phyloP scores from a whole-genome alignment of 2,113 vertebrate genomes.

The Naja naja region DNA sequence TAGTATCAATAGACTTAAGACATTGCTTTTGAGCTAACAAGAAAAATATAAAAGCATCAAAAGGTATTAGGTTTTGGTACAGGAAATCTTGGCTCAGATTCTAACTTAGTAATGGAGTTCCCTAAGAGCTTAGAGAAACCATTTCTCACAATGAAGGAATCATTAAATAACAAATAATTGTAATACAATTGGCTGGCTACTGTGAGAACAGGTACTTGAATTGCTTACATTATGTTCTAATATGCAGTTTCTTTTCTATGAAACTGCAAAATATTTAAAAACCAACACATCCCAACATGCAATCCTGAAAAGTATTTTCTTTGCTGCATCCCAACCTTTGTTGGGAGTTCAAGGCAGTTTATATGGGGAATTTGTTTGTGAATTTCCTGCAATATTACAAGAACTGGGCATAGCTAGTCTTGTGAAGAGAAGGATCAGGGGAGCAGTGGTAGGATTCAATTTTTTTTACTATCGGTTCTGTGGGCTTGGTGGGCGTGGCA shows the following conservation, averaged over 20 bases:
- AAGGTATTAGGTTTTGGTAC: not conserved
- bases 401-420: too few relatives aligned
- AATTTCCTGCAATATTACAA: not conserved
- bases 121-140: not conserved
- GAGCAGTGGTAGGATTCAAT: too few relatives aligned
- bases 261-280: not conserved
- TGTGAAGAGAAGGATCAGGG: too few relatives aligned
- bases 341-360: not conserved
- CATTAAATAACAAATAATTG: not conserved
- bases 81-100: not conserved
- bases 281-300: not conserved
- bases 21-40: not conserved
- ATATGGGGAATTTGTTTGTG: not conserved
- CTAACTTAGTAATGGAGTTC: not conserved
- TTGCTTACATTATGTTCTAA: not conserved
- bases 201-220: not conserved
- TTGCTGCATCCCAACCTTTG: not conserved
- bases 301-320: not conserved
- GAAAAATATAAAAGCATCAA: not conserved
- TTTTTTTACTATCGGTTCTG: too few relatives aligned
- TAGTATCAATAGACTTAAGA: not conserved
- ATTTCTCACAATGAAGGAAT: not conserved
- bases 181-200: not conserved
- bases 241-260: not conserved
- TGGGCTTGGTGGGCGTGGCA: too few relatives aligned